Percentiles rank a stretch among this genome's conserved stretches.
phyloP scores from a whole-genome alignment of 2,888 invertebrate genomes.

The Drosophila formosana region DNA sequence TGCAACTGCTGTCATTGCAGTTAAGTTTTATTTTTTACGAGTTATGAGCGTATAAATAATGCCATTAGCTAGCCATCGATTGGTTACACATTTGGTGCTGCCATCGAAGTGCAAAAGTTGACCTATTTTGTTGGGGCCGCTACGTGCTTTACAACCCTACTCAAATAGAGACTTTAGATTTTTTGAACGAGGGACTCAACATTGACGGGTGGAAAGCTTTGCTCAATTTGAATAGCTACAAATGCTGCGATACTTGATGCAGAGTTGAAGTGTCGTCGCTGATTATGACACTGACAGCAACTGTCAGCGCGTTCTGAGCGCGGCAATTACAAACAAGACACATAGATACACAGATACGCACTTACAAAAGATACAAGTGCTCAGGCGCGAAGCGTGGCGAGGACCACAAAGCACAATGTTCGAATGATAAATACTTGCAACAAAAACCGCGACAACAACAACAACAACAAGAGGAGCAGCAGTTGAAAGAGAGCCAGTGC shows the following conservation, averaged over 20 bases:
- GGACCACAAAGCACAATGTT: constrained; percentile 48
- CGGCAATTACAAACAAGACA: constrained; percentile 59
- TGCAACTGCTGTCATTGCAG: constrained; percentile 26
- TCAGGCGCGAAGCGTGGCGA: constrained; percentile 9
- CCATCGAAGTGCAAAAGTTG: constrained; percentile 59
- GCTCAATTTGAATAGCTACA: constrained; percentile 28
- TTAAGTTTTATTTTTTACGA: constrained; percentile 40
- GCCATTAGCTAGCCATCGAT: constrained; percentile 53
- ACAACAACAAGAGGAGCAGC: constrained; percentile 36
- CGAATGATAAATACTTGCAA: constrained; percentile 62
- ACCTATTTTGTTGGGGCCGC: constrained; percentile 55
- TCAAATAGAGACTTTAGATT: background rate
- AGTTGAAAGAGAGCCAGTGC: no score
- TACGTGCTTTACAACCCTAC: constrained; percentile 28
- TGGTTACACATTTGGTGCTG: constrained; percentile 15
- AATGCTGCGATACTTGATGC: constrained; percentile 14
- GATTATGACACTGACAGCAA: constrained; percentile 72
- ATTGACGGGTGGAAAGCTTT: constrained; percentile 19
- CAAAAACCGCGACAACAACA: constrained; percentile 50
- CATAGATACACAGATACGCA: constrained; percentile 46
- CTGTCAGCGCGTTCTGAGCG: constrained; percentile 52
- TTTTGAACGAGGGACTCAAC: background rate
- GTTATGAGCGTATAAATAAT: constrained; percentile 53
- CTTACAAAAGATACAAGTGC: constrained; percentile 53
- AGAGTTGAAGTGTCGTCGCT: constrained; percentile 55